Evolutionary conservation across 2,113 vertebrate genomes (phyloP).

Genomic region (Rhinolophus sinicus): DNA sequence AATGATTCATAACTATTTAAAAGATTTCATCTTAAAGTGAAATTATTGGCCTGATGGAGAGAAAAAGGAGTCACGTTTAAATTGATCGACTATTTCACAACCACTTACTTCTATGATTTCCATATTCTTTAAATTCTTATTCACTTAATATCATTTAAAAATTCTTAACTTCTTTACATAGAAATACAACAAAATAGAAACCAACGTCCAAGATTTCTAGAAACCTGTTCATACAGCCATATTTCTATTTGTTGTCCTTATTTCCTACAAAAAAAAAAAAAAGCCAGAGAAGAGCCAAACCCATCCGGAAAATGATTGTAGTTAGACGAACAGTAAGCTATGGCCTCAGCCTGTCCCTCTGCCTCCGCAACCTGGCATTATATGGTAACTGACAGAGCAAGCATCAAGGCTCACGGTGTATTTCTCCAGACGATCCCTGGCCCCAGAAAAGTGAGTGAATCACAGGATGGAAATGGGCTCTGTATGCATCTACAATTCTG

Average conservation of each 20-base stretch:
- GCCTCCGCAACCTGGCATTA: background rate
- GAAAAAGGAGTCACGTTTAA: background rate
- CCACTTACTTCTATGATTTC: background rate
- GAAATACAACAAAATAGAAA: background rate
- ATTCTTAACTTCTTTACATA: background rate
- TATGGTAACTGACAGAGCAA: background rate
- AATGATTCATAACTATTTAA: background rate
- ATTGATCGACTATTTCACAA: background rate
- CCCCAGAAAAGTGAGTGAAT: conserved; percentile 20
- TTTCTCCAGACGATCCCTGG: background rate
- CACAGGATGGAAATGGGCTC: background rate
- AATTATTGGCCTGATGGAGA: background rate
- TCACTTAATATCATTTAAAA: background rate
- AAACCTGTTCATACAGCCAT: background rate
- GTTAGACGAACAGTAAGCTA: background rate
- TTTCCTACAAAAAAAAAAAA: background rate
- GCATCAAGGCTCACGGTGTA: background rate
- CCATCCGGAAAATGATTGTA: background rate
- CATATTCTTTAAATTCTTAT: background rate
- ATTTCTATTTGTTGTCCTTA: background rate
- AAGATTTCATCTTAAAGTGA: background rate
- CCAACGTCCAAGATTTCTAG: background rate
- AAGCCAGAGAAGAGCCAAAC: background rate
- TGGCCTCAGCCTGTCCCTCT: accelerated
- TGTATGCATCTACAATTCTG: background rate